phyloP scores from a whole-genome alignment of 1,140 invertebrate species.

The Babylonia areolata region DNA sequence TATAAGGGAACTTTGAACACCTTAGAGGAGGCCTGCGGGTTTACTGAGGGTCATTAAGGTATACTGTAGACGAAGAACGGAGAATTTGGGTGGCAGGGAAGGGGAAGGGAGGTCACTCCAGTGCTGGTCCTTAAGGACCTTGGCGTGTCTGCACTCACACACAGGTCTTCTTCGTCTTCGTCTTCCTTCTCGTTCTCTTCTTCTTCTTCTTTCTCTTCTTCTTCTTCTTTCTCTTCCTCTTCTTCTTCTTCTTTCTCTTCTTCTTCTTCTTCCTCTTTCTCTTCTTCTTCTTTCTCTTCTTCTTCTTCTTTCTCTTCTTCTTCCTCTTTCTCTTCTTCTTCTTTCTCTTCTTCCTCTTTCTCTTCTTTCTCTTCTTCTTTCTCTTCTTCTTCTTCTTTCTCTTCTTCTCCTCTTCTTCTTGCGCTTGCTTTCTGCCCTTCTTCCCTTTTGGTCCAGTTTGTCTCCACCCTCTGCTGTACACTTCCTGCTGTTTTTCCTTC shows the following conservation, averaged over 20 bases:
- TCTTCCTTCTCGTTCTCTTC: neutral
- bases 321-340: neutral
- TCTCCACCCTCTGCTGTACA: neutral
- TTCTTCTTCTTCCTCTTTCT: neutral
- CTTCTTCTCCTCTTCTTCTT: neutral
- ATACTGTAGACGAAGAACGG: too few species aligned
- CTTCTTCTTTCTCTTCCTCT: neutral
- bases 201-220: neutral
- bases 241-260: neutral
- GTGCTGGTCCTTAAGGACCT: too few species aligned
- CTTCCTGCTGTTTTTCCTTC: too few species aligned
- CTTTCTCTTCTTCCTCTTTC: neutral
- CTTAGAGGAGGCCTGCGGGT: too few species aligned
- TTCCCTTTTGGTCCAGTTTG: too few species aligned
- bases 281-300: neutral
- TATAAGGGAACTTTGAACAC: too few species aligned
- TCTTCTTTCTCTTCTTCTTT: neutral
- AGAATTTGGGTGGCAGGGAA: too few species aligned
- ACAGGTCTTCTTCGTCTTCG: neutral
- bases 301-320: neutral
- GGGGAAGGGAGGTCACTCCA: too few species aligned
- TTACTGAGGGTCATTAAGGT: too few species aligned
- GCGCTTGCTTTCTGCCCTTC: neutral
- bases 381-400: neutral
- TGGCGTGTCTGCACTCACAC: too few species aligned